Conservation (phyloP, 1,140 invertebrate genomes). For the Spodoptera litura region DNA sequence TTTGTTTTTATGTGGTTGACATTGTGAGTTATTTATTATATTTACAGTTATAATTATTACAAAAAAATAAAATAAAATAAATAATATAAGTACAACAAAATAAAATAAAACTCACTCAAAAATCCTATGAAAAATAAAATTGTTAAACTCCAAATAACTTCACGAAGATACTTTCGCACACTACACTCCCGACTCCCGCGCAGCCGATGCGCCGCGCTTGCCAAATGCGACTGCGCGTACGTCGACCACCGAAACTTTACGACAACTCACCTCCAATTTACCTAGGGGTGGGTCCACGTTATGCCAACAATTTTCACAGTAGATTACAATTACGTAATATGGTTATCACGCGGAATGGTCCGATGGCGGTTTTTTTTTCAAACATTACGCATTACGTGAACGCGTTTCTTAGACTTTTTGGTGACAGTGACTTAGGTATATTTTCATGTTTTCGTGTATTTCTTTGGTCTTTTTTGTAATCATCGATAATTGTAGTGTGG, state of each 20-base stretch:
- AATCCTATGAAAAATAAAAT: not conserved
- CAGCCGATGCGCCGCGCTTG: constrained; percentile 36
- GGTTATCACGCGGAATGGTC: constrained; percentile 31
- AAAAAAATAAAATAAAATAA: too few relatives aligned
- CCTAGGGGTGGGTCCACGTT: constrained; percentile 27
- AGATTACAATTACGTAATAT: constrained; percentile 27
- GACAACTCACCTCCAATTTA: constrained; percentile 26
- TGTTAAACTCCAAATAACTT: not conserved
- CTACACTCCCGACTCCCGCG: constrained; percentile 38
- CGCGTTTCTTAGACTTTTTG: not conserved
- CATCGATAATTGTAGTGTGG: too few relatives aligned
- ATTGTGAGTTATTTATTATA: too few relatives aligned
- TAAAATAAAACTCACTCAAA: constrained; percentile 18
- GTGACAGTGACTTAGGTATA: too few relatives aligned
- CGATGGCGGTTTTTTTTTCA: constrained; percentile 17
- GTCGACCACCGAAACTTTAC: constrained; percentile 9
- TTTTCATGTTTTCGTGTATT: too few relatives aligned
- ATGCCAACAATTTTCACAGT: constrained; percentile 27
- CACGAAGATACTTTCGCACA: constrained; percentile 18
- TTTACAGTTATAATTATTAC: too few relatives aligned
- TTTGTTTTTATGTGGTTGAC: too few relatives aligned
- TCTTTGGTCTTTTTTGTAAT: too few relatives aligned
- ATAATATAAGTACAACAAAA: too few relatives aligned
- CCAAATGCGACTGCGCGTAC: constrained; percentile 33
- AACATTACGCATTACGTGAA: not conserved